A percentile compares a stretch with the other conserved stretches of the same genome.
These are phyloP conservation scores for Miniopterus natalensis DNA, from an alignment of 2,113 vertebrate species.

Conservation along the genomic window DNA sequence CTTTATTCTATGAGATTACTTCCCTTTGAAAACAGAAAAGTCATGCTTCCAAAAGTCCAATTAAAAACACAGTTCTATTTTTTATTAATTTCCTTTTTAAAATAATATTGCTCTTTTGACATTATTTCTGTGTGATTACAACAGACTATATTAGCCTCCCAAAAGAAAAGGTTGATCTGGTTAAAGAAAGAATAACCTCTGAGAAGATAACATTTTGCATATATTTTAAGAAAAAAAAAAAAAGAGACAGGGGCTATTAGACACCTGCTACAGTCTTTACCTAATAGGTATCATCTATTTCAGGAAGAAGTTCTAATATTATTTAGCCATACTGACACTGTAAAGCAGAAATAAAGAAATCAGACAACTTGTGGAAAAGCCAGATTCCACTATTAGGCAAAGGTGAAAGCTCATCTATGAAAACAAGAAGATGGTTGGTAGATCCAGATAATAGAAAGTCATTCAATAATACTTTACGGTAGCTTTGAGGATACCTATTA, in stretches of 20 bases:
- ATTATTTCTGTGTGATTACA: background rate
- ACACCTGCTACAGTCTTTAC: background rate
- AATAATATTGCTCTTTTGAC: background rate
- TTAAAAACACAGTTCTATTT: background rate
- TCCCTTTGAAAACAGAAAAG: background rate
- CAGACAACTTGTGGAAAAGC: background rate
- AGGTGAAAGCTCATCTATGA: background rate
- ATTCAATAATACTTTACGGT: slow-evolving; percentile 37
- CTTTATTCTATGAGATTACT: background rate
- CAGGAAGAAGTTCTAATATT: background rate
- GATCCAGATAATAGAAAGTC: slow-evolving; percentile 28
- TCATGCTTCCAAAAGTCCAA: background rate
- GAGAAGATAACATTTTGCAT: background rate
- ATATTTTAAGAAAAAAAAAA: slow-evolving; percentile 25
- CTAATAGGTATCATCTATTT: background rate
- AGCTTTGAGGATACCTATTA: background rate
- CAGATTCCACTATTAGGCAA: background rate
- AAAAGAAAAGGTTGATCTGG: background rate
- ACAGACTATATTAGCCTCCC: background rate
- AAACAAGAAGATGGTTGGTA: background rate
- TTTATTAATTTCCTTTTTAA: slow-evolving; percentile 42
- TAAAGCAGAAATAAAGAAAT: slow-evolving; percentile 19
- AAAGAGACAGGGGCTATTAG: background rate
- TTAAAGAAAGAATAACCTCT: background rate
- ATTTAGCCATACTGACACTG: background rate